These are phyloP conservation scores for Syrrhaptes paradoxus DNA, from an alignment of 2,113 vertebrate genomes.

Conservation along the genomic window DNA sequence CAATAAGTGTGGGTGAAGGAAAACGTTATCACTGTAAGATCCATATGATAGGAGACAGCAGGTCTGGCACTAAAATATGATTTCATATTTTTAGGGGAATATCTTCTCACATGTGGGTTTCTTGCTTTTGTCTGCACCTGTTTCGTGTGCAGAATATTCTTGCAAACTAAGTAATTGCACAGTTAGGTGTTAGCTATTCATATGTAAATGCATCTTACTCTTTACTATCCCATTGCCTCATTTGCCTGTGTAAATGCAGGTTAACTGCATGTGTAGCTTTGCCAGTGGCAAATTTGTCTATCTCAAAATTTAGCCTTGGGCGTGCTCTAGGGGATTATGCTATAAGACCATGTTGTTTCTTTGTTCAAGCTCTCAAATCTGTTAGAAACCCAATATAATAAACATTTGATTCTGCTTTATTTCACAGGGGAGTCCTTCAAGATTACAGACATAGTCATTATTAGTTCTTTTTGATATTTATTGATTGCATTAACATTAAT, in stretches of 20 bases:
- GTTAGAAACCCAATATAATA: slow-evolving; percentile 19
- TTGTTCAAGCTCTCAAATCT: background rate
- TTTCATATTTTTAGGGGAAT: background rate
- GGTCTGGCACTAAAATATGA: background rate
- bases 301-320: background rate
- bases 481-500: slow-evolving; percentile 52
- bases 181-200: background rate
- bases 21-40: background rate
- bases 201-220: background rate
- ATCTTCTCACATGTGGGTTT: background rate
- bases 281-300: background rate
- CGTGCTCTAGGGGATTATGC: background rate
- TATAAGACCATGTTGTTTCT: background rate
- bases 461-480: slow-evolving; percentile 44
- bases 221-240: background rate
- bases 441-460: slow-evolving; percentile 25
- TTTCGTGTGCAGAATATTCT: background rate
- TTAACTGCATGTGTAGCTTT: background rate
- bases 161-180: background rate
- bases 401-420: background rate
- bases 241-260: background rate
- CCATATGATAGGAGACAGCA: background rate
- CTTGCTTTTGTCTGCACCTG: background rate
- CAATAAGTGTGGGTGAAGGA: background rate
- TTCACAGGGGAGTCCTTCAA: slow-evolving; percentile 17